phyloP scores from a whole-genome alignment of 2,797 vertebrate species.

The Sciaenops ocellatus region DNA sequence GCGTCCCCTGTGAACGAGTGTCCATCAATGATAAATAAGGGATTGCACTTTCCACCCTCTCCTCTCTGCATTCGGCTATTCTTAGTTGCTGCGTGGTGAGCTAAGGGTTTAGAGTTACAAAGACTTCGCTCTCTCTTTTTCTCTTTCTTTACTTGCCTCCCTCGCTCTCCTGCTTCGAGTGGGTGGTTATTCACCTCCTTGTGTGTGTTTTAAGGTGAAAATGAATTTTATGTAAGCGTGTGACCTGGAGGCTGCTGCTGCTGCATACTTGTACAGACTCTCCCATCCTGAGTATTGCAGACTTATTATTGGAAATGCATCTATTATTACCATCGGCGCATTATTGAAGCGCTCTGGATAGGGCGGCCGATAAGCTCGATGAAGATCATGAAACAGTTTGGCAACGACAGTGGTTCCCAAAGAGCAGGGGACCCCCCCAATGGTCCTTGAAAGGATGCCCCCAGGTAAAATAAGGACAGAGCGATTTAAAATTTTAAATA shows the following conservation, averaged over 20 bases:
- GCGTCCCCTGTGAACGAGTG: conserved; percentile 50
- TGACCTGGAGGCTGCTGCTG: conserved; percentile 9
- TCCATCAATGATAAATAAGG: conserved; percentile 80
- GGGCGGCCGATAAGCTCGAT: conserved; percentile 40
- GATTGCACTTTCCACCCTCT: conserved; percentile 57
- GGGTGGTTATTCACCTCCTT: conserved; percentile 6
- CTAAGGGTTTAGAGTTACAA: conserved; percentile 83
- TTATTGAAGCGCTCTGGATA: conserved; percentile 30
- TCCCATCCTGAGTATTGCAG: conserved; percentile 26
- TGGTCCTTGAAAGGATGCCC: conserved; percentile 5
- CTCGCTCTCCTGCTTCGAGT: conserved; percentile 9
- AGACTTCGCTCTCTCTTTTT: conserved; percentile 59
- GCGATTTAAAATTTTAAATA: background rate
- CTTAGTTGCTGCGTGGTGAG: conserved; percentile 67
- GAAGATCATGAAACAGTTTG: conserved; percentile 28
- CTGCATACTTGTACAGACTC: conserved; percentile 10
- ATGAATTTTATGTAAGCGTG: conserved; percentile 13
- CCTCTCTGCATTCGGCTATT: conserved; percentile 72
- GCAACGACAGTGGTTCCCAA: conserved; percentile 34
- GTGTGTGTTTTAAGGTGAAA: conserved; percentile 27
- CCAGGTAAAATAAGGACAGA: conserved; percentile 12
- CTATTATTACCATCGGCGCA: conserved; percentile 64
- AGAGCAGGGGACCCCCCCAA: conserved; percentile 18
- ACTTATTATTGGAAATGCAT: conserved; percentile 64
- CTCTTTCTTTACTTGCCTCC: conserved; percentile 29